Evolutionary conservation across 2,113 vertebrate genomes (phyloP).

Genomic region (cat (Felis catus)): F.catus_Fca126_mat1.0 CM031423.1:28226001-28226500

Average conservation of each 20-base stretch:
- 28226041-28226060: too few relatives aligned
- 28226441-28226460: conserved; percentile 86
- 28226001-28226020: too few relatives aligned
- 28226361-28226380: background rate
- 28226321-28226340: background rate
- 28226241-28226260: background rate
- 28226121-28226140: too few relatives aligned
- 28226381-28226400: background rate
- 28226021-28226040: too few relatives aligned
- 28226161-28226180: too few relatives aligned
- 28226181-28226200: too few relatives aligned
- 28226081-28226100: too few relatives aligned
- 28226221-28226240: too few relatives aligned
- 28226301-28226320: background rate
- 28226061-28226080: too few relatives aligned
- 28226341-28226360: background rate
- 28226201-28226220: too few relatives aligned
- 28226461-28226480: conserved; percentile 96
- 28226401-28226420: background rate
- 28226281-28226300: background rate
- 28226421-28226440: conserved; percentile 89
- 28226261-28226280: background rate
- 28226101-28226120: too few relatives aligned
- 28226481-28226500: conserved; percentile 93
- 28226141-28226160: too few relatives aligned